Percentiles rank a stretch among this genome's conserved stretches.
These are phyloP conservation scores for Tyrophagus putrescentiae DNA, from an alignment of 1,140 invertebrate genomes.

Conservation along the genomic window DNA sequence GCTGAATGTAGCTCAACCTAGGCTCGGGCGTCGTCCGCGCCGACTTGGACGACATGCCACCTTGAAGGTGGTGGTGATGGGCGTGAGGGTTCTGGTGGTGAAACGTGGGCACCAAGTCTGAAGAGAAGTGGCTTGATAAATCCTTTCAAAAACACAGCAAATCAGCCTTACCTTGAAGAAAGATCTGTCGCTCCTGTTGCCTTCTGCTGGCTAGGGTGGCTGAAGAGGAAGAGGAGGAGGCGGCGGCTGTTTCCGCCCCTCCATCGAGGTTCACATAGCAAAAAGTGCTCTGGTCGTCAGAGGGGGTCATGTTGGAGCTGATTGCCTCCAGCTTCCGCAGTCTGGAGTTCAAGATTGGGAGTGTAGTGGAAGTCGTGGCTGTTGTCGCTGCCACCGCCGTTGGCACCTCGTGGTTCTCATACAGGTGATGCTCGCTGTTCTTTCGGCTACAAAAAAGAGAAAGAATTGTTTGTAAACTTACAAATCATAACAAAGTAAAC, in stretches of 20 bases:
- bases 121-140: too few species aligned
- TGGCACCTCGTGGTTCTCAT: slow-evolving; percentile 2
- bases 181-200: neutral
- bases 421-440: slow-evolving; percentile 7
- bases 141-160: slow-evolving; percentile 4
- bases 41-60: too few species aligned
- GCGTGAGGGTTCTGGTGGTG: too few species aligned
- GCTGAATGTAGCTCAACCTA: neutral
- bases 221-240: too few species aligned
- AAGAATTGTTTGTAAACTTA: too few species aligned
- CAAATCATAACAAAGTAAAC: too few species aligned
- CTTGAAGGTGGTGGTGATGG: too few species aligned
- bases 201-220: too few species aligned
- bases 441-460: neutral
- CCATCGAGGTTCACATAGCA: slow-evolving; percentile 14
- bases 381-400: neutral
- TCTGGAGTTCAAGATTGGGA: neutral
- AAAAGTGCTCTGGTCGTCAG: slow-evolving; percentile 5
- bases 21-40: neutral
- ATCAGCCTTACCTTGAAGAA: neutral
- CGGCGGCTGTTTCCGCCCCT: too few species aligned
- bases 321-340: neutral
- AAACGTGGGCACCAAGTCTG: too few species aligned
- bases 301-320: neutral
- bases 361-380: too few species aligned